Conservation (phyloP, 2,113 vertebrate species). For the Sinocyclocheilus rhinocerous region DNA sequence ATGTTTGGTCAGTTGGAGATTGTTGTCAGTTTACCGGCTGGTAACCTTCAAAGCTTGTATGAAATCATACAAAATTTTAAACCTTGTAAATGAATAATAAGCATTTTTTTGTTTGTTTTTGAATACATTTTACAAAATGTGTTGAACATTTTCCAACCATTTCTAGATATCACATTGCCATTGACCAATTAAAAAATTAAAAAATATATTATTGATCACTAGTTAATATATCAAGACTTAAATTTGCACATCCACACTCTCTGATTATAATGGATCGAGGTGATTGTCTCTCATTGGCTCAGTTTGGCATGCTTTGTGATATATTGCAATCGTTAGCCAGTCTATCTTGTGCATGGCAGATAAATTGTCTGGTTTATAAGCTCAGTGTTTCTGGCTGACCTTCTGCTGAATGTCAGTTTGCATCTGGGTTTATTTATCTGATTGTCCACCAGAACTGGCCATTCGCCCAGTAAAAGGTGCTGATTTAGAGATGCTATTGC, state of each 20-base stretch:
- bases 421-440: conserved; percentile 35
- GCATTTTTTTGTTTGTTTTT: background rate
- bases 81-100: background rate
- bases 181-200: background rate
- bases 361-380: conserved; percentile 44
- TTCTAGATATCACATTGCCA: background rate
- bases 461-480: conserved; percentile 34
- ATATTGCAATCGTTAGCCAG: background rate
- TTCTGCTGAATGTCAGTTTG: conserved; percentile 36
- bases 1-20: background rate
- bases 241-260: background rate
- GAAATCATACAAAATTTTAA: background rate
- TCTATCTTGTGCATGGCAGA: conserved; percentile 28
- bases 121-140: background rate
- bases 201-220: background rate
- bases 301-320: conserved; percentile 13
- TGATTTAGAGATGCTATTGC: conserved; percentile 38
- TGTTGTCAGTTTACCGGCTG: background rate
- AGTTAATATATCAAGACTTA: background rate
- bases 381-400: conserved; percentile 50
- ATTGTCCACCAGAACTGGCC: conserved; percentile 34
- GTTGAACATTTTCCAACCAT: background rate
- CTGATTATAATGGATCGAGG: background rate
- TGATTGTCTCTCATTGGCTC: conserved; percentile 14
- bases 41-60: background rate